A percentile compares a stretch with the other conserved stretches of the same genome.
Evolutionary conservation across 1,140 invertebrate species (phyloP).

Genomic region (Heterodera carotae): DNA sequence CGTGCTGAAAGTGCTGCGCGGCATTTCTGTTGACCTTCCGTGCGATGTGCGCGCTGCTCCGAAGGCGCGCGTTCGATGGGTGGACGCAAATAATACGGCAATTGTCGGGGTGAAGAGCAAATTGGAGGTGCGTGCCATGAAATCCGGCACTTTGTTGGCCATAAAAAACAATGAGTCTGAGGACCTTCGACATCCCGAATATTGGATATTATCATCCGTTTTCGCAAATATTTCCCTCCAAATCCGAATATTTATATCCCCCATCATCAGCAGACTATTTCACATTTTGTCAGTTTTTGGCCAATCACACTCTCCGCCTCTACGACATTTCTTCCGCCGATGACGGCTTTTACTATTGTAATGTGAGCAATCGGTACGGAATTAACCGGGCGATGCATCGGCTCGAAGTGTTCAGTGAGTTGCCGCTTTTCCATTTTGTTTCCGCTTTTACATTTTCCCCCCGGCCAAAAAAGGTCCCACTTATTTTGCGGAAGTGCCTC

Average conservation of each 20-base stretch:
- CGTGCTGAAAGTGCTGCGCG: slow-evolving; percentile 58
- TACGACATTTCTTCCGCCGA: slow-evolving; percentile 80
- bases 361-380: slow-evolving; percentile 89
- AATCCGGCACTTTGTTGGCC: no score
- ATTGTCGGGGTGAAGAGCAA: slow-evolving; percentile 57
- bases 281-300: slow-evolving; percentile 73
- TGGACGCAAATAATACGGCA: slow-evolving; percentile 67
- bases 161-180: background rate
- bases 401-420: slow-evolving; percentile 79
- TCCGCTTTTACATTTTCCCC: slow-evolving; percentile 16
- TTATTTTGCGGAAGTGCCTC: slow-evolving; percentile 60
- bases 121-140: slow-evolving; percentile 49
- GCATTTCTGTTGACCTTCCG: slow-evolving; percentile 76
- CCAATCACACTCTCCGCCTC: slow-evolving; percentile 83
- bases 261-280: no score
- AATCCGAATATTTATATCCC: no score
- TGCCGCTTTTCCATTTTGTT: slow-evolving; percentile 9
- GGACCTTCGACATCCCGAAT: no score
- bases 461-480: slow-evolving; percentile 48
- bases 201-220: no score
- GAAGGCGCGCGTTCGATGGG: slow-evolving; percentile 90
- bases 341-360: slow-evolving; percentile 84
- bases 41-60: slow-evolving; percentile 95
- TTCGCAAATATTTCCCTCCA: no score
- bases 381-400: slow-evolving; percentile 76